Base-by-base conservation (phyloP, 2,797 vertebrate genomes). In the Cynopterus sphinx region DNA sequence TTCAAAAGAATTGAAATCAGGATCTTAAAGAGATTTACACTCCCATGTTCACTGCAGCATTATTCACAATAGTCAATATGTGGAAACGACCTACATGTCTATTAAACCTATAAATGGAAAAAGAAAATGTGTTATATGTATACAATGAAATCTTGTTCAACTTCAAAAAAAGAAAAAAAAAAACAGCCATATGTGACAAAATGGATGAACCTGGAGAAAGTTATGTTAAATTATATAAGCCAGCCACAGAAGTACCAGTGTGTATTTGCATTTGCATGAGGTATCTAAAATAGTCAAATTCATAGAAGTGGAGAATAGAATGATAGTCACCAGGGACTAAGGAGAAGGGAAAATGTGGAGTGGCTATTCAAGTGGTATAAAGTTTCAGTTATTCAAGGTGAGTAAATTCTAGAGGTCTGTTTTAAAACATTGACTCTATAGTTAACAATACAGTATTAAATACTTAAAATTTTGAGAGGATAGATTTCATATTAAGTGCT, bases 371-470 rank as follows among this genome's bases (percentile, higher is more conserved):
- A 21, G 9, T 31, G 70, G 28, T 31, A 55, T 87, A 87, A 71
- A 33, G 26, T 75, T 67, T 89, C 49, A 41, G 21, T 68, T 89
- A 41, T 67, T 74, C 39, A 57, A 31, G 59, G 16, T 67, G 68
- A 73, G 57, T 83, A 67, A 19, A 83, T 83, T 94, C 92, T 74
- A 82, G 59, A 94, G 31, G 24, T 67, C 31, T n/a, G 46, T 87
- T 73, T 5, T 43, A 22, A 93, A 93, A 81, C 12, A 53, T 3
- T 81, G 46, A 24, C 28, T 83, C 19, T 67, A 33, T 46, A n/a
- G 26, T 39, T 82, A 71, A 59, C 26, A 83, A 57, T 39, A 68
- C 26, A 75, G 5, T 57, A 51, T 22, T 11, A 10, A 16, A 75
- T 51, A 17, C 41, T 75, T 39, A 75, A 75, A 83, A n/a, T 75